These are phyloP conservation scores for Cephalotes varians DNA, from an alignment of 2,888 invertebrate species.

Conservation along the genomic window DNA sequence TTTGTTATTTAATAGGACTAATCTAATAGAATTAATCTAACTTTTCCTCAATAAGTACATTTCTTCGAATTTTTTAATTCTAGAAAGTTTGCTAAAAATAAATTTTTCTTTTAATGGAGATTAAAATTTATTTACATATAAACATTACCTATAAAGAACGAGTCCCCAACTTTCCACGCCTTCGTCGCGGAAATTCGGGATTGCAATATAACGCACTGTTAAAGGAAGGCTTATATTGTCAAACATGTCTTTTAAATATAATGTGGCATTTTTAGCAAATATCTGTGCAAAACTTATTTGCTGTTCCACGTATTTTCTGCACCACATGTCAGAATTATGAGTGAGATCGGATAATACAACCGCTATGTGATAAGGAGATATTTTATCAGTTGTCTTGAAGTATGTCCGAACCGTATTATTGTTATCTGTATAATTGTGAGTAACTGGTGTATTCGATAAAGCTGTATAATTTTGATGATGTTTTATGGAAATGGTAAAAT, in stretches of 20 bases:
- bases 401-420: no score
- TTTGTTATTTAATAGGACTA: no score
- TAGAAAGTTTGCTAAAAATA: no score
- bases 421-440: no score
- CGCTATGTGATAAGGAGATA: background rate
- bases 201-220: background rate
- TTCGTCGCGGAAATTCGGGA: background rate
- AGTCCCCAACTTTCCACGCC: background rate
- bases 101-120: no score
- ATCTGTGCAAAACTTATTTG: no score
- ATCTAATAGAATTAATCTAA: no score
- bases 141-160: background rate
- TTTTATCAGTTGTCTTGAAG: background rate
- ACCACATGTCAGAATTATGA: background rate
- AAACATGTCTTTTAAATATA: background rate
- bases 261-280: background rate
- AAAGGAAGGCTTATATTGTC: no score
- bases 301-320: no score
- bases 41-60: no score
- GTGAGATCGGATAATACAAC: background rate
- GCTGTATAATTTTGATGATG: background rate
- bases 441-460: background rate
- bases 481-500: background rate
- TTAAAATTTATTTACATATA: no score
- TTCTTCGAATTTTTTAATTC: no score